phyloP scores from a whole-genome alignment of 2,797 vertebrate species.

The Selene dorsalis region DNA sequence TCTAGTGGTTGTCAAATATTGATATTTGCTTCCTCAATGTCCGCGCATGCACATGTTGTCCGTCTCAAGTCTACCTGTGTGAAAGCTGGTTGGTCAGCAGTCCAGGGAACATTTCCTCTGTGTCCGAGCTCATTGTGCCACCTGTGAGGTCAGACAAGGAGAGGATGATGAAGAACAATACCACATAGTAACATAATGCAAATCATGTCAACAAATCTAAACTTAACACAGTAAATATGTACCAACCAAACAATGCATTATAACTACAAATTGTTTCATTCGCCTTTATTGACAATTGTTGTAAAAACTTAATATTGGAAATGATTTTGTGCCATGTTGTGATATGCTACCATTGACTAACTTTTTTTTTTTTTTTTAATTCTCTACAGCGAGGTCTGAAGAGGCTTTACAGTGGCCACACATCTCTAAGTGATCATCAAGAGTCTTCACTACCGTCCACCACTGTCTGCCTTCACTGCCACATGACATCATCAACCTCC shows the following conservation, averaged over 20 bases:
- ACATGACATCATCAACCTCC: neutral
- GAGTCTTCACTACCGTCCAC: neutral
- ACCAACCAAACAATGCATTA: neutral
- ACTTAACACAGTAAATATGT: neutral
- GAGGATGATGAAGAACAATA: neutral
- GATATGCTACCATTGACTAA: neutral
- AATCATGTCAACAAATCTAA: neutral
- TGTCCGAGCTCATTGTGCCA: conserved; percentile 90
- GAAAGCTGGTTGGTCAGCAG: conserved; percentile 90
- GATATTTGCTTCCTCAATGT: conserved; percentile 33
- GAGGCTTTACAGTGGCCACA: neutral
- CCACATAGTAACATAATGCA: neutral
- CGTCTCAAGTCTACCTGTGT: conserved; percentile 81
- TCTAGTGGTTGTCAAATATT: conserved; percentile 82
- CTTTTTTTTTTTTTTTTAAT: neutral
- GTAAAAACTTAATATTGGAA: neutral
- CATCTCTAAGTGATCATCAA: neutral
- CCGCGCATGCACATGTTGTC: conserved; percentile 22
- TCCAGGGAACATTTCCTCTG: conserved; percentile 87
- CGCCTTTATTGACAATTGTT: too few species aligned
- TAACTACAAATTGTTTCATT: too few species aligned
- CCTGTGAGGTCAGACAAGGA: conserved; percentile 79
- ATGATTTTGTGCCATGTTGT: neutral
- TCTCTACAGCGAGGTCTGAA: too few species aligned
- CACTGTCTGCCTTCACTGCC: neutral